Conservation (phyloP, 2,797 vertebrate genomes). For the Pelodytes ibericus region DNA sequence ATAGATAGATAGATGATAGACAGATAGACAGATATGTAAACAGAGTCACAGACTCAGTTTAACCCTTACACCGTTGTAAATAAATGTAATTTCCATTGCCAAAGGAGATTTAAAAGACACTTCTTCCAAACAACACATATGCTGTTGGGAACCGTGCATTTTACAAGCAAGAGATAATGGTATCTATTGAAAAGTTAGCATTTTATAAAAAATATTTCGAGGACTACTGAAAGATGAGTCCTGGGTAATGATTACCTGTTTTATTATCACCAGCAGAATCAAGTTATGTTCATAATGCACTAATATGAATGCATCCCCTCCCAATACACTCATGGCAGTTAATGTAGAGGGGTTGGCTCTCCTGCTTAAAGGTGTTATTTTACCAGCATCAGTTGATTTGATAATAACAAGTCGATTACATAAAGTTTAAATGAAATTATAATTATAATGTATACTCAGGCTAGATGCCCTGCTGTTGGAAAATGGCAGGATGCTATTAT, state of each 20-base stretch:
- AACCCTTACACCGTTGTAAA: no score
- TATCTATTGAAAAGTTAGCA: no score
- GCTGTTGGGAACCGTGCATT: no score
- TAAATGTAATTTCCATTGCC: no score
- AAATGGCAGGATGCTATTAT: constrained; percentile 65
- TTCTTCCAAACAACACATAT: no score
- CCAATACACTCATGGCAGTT: constrained; percentile 28
- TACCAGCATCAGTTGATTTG: constrained; percentile 65
- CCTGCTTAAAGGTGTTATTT: constrained; percentile 67
- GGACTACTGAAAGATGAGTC: not conserved
- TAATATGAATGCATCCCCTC: constrained; percentile 4
- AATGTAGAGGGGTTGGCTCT: constrained; percentile 57
- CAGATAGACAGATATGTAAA: no score
- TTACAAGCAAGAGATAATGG: no score
- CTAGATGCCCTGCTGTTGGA: constrained; percentile 59
- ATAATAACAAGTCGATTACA: constrained; percentile 67
- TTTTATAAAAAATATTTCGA: not conserved
- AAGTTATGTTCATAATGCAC: constrained; percentile 20
- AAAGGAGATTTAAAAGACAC: no score
- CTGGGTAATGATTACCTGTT: not conserved
- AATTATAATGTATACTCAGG: constrained; percentile 60
- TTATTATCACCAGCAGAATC: not conserved
- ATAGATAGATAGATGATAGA: no score
- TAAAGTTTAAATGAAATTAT: constrained; percentile 69
- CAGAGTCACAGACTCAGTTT: no score